Base-by-base conservation (phyloP, 2,113 vertebrate genomes). In the Cardinalis cardinalis region DNA sequence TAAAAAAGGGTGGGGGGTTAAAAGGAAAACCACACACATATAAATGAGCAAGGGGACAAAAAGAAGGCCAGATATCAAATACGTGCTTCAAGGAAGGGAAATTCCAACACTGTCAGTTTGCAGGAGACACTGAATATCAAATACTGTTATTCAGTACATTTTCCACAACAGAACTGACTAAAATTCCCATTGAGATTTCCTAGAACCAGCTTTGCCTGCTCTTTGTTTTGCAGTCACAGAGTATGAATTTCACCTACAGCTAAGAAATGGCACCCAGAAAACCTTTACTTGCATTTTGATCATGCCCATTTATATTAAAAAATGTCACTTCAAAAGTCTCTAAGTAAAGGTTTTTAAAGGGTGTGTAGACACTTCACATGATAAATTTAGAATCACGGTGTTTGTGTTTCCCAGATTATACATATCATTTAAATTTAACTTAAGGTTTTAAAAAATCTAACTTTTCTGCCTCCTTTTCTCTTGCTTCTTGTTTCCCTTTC, bases 381-480 rank as follows among this genome's bases (percentile, higher is more conserved):
- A 58, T 9, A 75, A 53, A 73, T 90, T 94, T 94, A 78, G 25
- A 84, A 36, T 81, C 74, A 36, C 21, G 70, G 26, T 70, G 49
- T 75, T 92, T 25, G 18, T 92, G 43, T 87, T 84, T 95, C 29
- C 16, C 49, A 52, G 81, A 79, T 94, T 63, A 44, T 41, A 69
- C 18, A 58, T 46, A 73, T 48, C 2, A 75, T 90, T 94, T 89
- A 92, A 83, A 95, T 95, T 89, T 81, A 89, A 81, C 56, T 90
- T 64, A 8, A 5, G 2, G 12, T 18, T 60, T 89, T 34, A 20
- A 55, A 55, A 76, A 75, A 21, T 63, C 24, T 17, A 36, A 76
- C 36, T 78, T 92, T 73, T 77, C 63, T 82, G 18, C 18, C 36
- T 85, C 28, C 4, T 41, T 79, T 71, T n/a, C 7, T 65, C 55